Percentiles rank a stretch among this genome's conserved stretches.
Evolutionary conservation across 1,140 invertebrate species (phyloP).

Genomic region (Leptestheria dahalacensis): DNA sequence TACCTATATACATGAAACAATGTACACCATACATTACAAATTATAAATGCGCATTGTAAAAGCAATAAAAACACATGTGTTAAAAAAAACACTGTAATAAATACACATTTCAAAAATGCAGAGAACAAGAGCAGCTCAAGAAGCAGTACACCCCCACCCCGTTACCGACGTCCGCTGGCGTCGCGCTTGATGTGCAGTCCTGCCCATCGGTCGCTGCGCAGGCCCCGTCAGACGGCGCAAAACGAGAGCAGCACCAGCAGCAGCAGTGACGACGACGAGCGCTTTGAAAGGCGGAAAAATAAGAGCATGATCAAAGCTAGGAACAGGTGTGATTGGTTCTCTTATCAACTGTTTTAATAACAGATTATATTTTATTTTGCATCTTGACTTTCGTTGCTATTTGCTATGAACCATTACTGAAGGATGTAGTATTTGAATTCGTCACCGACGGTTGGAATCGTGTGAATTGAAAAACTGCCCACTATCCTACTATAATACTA

Average conservation of each 20-base stretch:
- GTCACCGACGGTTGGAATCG: no score
- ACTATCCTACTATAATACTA: no score
- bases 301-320: conserved; percentile 5
- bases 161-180: background rate
- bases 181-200: conserved; percentile 1
- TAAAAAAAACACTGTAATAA: background rate
- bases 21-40: no score
- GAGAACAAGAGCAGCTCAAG: background rate
- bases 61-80: no score
- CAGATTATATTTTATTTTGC: background rate
- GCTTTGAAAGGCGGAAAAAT: conserved; percentile 20
- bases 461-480: no score
- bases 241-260: conserved; percentile 6
- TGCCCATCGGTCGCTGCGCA: conserved; percentile 4
- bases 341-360: conserved; percentile 7
- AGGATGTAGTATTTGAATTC: no score
- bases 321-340: background rate
- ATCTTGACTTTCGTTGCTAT: background rate
- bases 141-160: background rate
- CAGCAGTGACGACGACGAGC: conserved; percentile 21
- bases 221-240: background rate
- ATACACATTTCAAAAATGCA: no score
- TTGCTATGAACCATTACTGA: no score
- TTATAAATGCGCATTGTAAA: no score
- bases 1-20: no score